Base-by-base conservation (phyloP, 2,888 invertebrate genomes). In the Dioctria linearis region DNA sequence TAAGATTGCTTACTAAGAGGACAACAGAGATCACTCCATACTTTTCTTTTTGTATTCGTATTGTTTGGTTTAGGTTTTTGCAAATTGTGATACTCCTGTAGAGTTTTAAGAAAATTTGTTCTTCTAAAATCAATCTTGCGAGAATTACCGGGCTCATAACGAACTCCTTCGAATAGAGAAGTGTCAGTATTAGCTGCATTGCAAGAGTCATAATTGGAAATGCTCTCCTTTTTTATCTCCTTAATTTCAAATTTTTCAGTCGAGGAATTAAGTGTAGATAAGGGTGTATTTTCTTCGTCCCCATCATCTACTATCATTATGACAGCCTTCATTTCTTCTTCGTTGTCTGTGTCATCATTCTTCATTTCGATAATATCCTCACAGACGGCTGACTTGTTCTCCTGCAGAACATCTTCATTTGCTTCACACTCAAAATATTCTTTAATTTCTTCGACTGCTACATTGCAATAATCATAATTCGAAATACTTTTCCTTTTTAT, bases 71-170 rank as follows among this genome's bases (percentile, higher is more conserved):
- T 86, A 9, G 80, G 80, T 6, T 85, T 42, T 39, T 65, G 37
- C 8, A 66, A 82, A 37, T 85, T 85, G 81, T 88, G 89, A 76
- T 87, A 86, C 3, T 86, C 85, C 5, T 86, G 84, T 59, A 89
- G 83, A 84, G 89, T 88, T 39, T 86, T 87, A 46, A 87, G 87
- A 78, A 87, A 87, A 0, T 88, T 86, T 65, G 87, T 87, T 3
- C 87, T 85, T 66, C 88, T 86, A 59, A 87, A 86, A 81, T 88
- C 89, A 40, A 88, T 85, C 81, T 88, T 88, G 0, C 88, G 86
- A 78, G 89, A 88, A 61, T 86, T 84, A 5, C 86, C 85, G 80
- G 89, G 89, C 80, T 87, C 83, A 85, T 87, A 87, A 3, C 84
- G 83, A 81, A 85, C 86, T 46, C 40, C 42, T 66, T 4, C n/a